These are phyloP conservation scores for Pluvialis apricaria DNA, from an alignment of 2,113 vertebrate genomes.

Conservation along the genomic window DNA sequence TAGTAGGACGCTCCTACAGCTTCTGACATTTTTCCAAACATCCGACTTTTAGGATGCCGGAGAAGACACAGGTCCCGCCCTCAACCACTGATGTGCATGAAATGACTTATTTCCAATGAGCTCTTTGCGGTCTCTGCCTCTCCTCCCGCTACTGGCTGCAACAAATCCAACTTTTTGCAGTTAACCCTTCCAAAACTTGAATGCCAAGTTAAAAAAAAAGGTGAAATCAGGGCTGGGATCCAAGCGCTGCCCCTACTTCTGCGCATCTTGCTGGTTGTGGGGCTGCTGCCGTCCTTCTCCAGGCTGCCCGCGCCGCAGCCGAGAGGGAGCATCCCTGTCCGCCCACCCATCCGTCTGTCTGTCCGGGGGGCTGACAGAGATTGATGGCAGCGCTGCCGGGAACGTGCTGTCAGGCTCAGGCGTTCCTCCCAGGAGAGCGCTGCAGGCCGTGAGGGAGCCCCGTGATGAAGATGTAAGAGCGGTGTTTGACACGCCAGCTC, in stretches of 20 bases:
- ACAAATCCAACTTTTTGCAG: neutral
- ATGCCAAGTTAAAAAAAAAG: neutral
- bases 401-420: neutral
- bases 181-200: neutral
- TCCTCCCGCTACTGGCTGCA: fast-evolving
- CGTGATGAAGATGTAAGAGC: slow-evolving; percentile 25
- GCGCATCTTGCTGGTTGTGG: neutral
- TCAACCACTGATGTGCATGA: neutral
- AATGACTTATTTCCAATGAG: neutral
- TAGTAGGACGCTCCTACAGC: neutral
- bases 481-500: neutral
- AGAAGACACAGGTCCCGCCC: neutral
- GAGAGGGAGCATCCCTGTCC: neutral
- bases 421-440: neutral
- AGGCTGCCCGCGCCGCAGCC: neutral
- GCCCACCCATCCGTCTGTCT: fast-evolving
- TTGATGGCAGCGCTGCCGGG: neutral
- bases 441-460: neutral
- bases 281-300: neutral
- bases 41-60: neutral
- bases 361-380: neutral
- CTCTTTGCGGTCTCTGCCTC: neutral
- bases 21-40: neutral
- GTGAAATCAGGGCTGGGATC: neutral
- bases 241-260: neutral